Evolutionary conservation across 2,113 vertebrate genomes (phyloP), one percentile per base, ranked within the genome.

Genomic region (Platanista minor): DNA sequence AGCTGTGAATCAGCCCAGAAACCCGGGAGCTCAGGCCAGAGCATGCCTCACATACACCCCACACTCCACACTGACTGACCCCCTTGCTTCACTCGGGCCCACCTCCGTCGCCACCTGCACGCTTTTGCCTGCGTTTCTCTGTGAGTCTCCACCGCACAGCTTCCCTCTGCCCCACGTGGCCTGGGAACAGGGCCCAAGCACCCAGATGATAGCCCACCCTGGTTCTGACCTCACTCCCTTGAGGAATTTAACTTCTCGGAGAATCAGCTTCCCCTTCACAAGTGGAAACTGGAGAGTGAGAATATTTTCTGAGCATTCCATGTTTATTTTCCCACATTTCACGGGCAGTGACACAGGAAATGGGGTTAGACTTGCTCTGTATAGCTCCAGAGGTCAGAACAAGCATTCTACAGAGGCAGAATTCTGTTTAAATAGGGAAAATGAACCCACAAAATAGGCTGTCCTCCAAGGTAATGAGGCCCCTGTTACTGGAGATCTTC

Each of bases 1-100:
- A 96, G 87, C 95, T 59, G 64, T 67, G 97, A 92, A 92, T 95
- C 93, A 90, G 91, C 87, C 59, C 91, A 88, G 96, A 93, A 87
- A 90, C 61, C 27, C 61, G 21, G 59, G 67, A 92, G 71, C 74
- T 66, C 52, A 84, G 81, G 95, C 95, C 96, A 96, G 86, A 90
- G 18, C 29, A 15, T 20, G 82, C 59, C 69, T 91, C 71, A 29
- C 91, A 72, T 14, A 69, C 64, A 23, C 66, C 83, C 43, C 78
- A 33, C 59, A 8, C 85, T 90, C 74, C 71, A 57, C 90, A 54
- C 27, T 14, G 54, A 75, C 17, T 5, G 67, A 46, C 23, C 64
- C 31, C n/a, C 1, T 3, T 2, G 2, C 49, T 41, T 61, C n/a
- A 0, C 85, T 20, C 1, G 14, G 67, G 31, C 33, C 72, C 39